Percentiles rank a stretch among this genome's conserved stretches.
These are phyloP conservation scores for Nemoura dubitans DNA, from an alignment of 2,888 invertebrate genomes.

Conservation along the genomic window DNA sequence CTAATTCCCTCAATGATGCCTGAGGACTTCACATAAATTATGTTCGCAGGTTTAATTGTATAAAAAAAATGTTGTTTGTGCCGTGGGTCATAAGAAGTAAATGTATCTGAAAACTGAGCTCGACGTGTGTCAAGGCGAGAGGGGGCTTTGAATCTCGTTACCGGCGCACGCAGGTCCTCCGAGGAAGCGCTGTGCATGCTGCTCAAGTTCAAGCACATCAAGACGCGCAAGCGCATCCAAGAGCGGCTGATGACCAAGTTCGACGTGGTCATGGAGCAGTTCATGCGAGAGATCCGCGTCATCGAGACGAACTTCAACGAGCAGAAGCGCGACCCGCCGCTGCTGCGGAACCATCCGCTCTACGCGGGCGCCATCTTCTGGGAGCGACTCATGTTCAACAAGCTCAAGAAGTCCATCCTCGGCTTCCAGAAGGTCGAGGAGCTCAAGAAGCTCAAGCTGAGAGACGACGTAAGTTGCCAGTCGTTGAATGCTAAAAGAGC, in stretches of 20 bases:
- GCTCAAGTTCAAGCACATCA: slow-evolving; percentile 79
- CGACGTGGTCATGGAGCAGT: slow-evolving; percentile 84
- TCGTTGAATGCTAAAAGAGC: background rate
- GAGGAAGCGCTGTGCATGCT: slow-evolving; percentile 84
- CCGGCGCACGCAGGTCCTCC: slow-evolving; percentile 69
- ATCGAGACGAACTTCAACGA: slow-evolving; percentile 76
- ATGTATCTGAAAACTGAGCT: too few relatives aligned
- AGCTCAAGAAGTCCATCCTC: slow-evolving; percentile 81
- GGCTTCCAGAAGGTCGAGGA: slow-evolving; percentile 81
- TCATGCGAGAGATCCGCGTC: slow-evolving; percentile 80
- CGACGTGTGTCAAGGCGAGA: too few relatives aligned
- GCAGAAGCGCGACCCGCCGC: slow-evolving; percentile 71
- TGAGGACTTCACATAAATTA: too few relatives aligned
- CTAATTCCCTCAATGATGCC: too few relatives aligned
- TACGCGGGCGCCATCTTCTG: slow-evolving; percentile 87
- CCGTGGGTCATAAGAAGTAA: too few relatives aligned
- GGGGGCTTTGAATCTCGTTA: too few relatives aligned
- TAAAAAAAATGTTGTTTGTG: too few relatives aligned
- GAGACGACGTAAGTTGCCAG: slow-evolving; percentile 64
- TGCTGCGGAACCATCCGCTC: slow-evolving; percentile 79
- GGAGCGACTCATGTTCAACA: slow-evolving; percentile 81
- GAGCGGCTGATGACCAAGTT: slow-evolving; percentile 81
- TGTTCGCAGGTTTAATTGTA: too few relatives aligned
- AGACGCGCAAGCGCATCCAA: slow-evolving; percentile 78
- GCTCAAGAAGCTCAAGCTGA: slow-evolving; percentile 76